Base-by-base conservation (phyloP, 2,113 vertebrate genomes). In the Morone chrysops region DNA sequence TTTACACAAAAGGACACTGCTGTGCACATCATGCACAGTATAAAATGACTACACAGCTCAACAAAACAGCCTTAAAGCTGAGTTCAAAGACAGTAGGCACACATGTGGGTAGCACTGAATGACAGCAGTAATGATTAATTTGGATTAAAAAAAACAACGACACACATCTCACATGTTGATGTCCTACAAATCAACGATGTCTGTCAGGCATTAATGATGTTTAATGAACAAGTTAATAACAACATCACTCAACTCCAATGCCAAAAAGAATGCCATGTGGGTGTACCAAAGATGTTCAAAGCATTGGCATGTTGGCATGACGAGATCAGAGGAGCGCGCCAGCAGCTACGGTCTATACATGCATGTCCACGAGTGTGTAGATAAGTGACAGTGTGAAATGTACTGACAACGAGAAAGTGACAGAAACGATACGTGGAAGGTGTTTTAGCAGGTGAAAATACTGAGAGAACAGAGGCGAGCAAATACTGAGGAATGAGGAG, bases 151-250 rank as follows among this genome's bases (percentile, higher is more conserved):
- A 13, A 47, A 47, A 47, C 31, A 40, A 70, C 68, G 16, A 36
- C 20, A 40, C 56, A 73, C 45, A 47, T n/a, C 61, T 69, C 62
- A 57, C 71, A 69, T 71, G 53, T 45, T 0, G 45, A 67, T 13
- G 45, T 47, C 12, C 45, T 47, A 47, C 72, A 86, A 43, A 60
- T 84, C 75, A 81, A 5, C 54, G 31, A 57, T 40, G 89, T 71
- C 40, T 74, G 72, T 78, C 65, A 36, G 13, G 51, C 70, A 72
- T 70, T 80, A 78, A 79, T 62, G 51, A 56, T n/a, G 45, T 70
- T 80, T 80, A 82, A 87, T 80, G 79, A 85, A 83, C 66, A 41
- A 63, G 68, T 77, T 86, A 80, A 87, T 90, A 72, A 82, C 70
- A 89, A 65, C 79, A 78, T 72, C 22, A 43, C 70, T 68, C 51